These are phyloP conservation scores for Charanyca ferruginea DNA, from an alignment of 2,888 invertebrate genomes.

Conservation along the genomic window DNA sequence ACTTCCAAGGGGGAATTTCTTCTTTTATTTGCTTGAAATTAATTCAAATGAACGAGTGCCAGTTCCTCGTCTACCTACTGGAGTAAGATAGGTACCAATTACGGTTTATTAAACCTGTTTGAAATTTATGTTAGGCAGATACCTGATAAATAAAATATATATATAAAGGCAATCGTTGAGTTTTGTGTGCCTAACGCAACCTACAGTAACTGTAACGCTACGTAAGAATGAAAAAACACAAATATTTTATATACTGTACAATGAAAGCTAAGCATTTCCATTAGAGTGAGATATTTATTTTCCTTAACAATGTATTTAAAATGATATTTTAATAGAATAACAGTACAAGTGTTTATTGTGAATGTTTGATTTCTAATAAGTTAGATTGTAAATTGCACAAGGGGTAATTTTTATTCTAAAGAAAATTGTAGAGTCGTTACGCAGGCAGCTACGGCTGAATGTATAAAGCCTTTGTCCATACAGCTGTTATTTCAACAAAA, in stretches of 20 bases:
- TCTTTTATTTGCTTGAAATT: conserved; percentile 1
- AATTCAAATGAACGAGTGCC: conserved; percentile 6
- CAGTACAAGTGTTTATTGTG: conserved; percentile 75
- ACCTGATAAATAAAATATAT: conserved; percentile 6
- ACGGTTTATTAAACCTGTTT: background rate
- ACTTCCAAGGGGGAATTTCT: background rate
- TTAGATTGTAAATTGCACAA: conserved; percentile 70
- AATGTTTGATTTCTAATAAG: conserved; percentile 56
- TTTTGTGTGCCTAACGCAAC: conserved; percentile 40
- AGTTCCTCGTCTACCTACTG: background rate
- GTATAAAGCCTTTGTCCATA: conserved; percentile 8
- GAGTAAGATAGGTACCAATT: conserved; percentile 8
- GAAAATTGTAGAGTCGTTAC: conserved; percentile 39
- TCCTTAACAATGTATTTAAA: conserved; percentile 73
- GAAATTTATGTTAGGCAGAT: background rate
- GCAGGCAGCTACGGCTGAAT: conserved; percentile 35
- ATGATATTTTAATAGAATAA: conserved; percentile 75
- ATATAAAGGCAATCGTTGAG: background rate
- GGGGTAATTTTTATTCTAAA: conserved; percentile 66
- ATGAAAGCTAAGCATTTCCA: conserved; percentile 74
- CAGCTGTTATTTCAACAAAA: conserved; percentile 33
- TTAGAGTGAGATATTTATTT: conserved; percentile 82
- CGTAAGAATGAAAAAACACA: conserved; percentile 35
- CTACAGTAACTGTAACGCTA: conserved; percentile 48
- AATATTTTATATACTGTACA: conserved; percentile 72